Percentiles rank a stretch among this genome's conserved stretches.
Conservation (phyloP, 2,797 vertebrate genomes). For the Zonotrichia albicollis region DNA sequence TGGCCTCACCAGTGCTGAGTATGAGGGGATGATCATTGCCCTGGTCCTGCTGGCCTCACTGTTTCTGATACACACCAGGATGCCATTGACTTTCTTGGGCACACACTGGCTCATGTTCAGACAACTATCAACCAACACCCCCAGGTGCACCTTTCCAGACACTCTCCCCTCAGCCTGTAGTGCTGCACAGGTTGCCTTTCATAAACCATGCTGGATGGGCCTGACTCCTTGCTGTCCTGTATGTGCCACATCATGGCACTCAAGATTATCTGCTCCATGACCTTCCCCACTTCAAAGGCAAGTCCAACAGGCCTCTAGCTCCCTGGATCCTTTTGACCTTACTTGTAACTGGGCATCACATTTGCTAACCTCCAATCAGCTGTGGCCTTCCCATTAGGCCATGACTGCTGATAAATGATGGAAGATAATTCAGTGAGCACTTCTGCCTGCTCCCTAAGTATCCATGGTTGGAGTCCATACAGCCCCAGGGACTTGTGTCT, state of each 20-base stretch:
- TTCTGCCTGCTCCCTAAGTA: background rate
- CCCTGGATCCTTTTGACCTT: accelerated
- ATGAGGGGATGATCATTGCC: background rate
- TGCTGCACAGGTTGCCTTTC: background rate
- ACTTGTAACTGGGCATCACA: background rate
- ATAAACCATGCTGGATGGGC: background rate
- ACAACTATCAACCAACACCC: background rate
- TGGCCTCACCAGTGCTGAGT: background rate
- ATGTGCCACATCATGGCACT: too few species aligned
- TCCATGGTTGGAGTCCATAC: background rate
- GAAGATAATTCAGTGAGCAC: background rate
- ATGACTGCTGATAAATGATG: background rate
- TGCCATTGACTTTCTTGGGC: background rate
- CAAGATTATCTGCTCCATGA: background rate
- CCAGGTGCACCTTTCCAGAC: background rate
- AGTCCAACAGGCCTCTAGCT: background rate
- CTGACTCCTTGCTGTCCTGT: background rate
- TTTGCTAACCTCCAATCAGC: background rate
- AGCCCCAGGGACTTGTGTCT: background rate
- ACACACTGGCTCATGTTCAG: background rate
- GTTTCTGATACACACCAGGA: background rate
- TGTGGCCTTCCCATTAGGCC: background rate
- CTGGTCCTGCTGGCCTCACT: background rate
- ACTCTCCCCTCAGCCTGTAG: background rate
- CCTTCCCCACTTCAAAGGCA: background rate